Conservation (phyloP, 2,797 vertebrate genomes). For the Columba guinea region DNA sequence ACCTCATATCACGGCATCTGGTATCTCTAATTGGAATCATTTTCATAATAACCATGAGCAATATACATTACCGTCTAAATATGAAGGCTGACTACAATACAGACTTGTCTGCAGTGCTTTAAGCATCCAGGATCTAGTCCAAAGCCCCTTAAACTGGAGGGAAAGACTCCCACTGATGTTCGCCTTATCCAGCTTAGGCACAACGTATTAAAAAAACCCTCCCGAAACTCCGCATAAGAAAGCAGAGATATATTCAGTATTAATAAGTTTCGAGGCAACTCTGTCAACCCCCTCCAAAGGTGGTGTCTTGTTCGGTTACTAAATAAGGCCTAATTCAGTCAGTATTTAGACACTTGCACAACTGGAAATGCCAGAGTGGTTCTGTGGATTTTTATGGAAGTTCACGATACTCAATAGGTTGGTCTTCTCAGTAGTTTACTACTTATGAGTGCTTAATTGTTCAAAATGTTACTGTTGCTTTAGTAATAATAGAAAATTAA, state of each 20-base stretch:
- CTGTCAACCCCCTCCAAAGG: not conserved
- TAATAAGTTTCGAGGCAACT: not conserved
- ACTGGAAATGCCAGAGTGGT: not conserved
- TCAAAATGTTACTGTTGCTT: not conserved
- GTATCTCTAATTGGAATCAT: conserved; percentile 70
- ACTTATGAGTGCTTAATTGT: not conserved
- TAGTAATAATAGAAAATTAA: not conserved
- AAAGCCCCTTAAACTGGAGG: not conserved
- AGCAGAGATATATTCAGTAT: not conserved
- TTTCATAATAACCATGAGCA: conserved; percentile 71
- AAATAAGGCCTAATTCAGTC: not conserved
- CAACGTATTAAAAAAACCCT: not conserved
- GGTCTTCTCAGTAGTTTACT: not conserved
- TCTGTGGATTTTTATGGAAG: conserved; percentile 8
- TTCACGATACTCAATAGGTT: not conserved
- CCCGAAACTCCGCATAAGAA: not conserved
- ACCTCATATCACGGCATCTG: conserved; percentile 61
- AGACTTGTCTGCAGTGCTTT: conserved; percentile 41
- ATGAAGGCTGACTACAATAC: conserved; percentile 51
- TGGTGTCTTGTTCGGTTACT: not conserved
- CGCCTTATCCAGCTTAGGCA: not conserved
- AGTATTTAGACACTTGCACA: not conserved
- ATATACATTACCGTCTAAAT: conserved; percentile 60
- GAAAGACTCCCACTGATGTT: not conserved
- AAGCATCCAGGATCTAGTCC: conserved; percentile 42